These are phyloP conservation scores for Pseudopleuronectes americanus DNA, from an alignment of 2,797 vertebrate species.

Conservation along the genomic window DNA sequence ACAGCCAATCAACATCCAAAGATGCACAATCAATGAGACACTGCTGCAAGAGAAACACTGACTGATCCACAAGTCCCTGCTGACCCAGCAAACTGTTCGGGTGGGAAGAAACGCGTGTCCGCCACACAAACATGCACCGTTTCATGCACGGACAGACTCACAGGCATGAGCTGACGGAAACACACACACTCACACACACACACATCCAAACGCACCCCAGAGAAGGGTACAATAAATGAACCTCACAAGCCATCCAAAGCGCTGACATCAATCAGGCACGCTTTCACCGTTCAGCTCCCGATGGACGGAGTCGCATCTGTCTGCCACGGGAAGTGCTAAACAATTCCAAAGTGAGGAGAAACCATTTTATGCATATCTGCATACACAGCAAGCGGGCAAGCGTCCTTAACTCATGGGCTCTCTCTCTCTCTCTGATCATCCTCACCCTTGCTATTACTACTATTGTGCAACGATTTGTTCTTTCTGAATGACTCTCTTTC, in stretches of 20 bases:
- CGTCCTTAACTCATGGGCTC: slow-evolving; percentile 54
- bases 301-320: slow-evolving; percentile 78
- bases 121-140: slow-evolving; percentile 2
- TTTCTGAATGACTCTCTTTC: slow-evolving; percentile 50
- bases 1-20: slow-evolving; percentile 70
- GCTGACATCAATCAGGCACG: slow-evolving; percentile 77
- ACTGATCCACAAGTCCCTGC: slow-evolving; percentile 69
- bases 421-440: slow-evolving; percentile 23
- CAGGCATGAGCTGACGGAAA: slow-evolving; percentile 43
- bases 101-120: slow-evolving; percentile 49
- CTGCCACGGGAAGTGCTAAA: slow-evolving; percentile 71
- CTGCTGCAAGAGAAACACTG: slow-evolving; percentile 60
- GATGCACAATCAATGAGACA: slow-evolving; percentile 64
- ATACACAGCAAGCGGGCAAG: slow-evolving; percentile 22
- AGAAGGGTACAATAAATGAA: slow-evolving; percentile 77
- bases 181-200: background rate
- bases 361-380: slow-evolving; percentile 67
- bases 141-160: slow-evolving; percentile 39
- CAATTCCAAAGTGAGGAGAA: slow-evolving; percentile 72
- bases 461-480: slow-evolving; percentile 51
- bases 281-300: slow-evolving; percentile 64
- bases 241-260: slow-evolving; percentile 70
- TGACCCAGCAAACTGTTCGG: slow-evolving; percentile 74
- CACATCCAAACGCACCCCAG: slow-evolving; percentile 55
- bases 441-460: slow-evolving; percentile 30